Conservation (phyloP, 2,797 vertebrate species). For the Strix occidentalis region DNA sequence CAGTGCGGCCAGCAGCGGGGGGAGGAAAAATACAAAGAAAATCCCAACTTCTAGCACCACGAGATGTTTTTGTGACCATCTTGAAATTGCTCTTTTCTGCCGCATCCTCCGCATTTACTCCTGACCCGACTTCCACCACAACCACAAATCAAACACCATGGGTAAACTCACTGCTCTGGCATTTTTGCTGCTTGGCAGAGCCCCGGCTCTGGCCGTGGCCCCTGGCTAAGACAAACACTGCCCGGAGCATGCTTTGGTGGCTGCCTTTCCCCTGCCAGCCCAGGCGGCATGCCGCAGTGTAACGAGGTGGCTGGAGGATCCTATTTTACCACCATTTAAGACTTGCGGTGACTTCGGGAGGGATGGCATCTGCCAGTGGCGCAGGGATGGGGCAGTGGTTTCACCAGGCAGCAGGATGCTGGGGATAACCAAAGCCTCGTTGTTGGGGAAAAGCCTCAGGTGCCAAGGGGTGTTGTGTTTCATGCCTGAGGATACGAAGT, state of each 20-base stretch:
- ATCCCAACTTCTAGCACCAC: background rate
- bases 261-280: background rate
- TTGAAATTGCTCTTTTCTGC: background rate
- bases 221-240: background rate
- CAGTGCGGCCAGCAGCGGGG: rapidly evolving
- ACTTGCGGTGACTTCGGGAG: background rate
- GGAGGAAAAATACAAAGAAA: background rate
- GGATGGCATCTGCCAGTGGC: background rate
- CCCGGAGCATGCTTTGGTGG: background rate
- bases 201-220: background rate
- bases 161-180: slow-evolving; percentile 41
- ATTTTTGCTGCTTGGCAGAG: slow-evolving; percentile 20
- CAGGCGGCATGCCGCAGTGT: rapidly evolving
- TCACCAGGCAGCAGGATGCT: background rate
- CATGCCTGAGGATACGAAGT: background rate
- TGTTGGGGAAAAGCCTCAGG: rapidly evolving
- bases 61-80: background rate
- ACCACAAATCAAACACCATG: background rate
- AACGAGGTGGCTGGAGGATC: background rate
- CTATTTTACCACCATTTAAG: background rate
- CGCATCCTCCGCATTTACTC: background rate
- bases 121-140: background rate
- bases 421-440: background rate
- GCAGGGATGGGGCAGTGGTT: background rate
- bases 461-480: slow-evolving; percentile 6